phyloP scores from a whole-genome alignment of 2,113 vertebrate genomes.

The Gobiocypris rarus region DNA sequence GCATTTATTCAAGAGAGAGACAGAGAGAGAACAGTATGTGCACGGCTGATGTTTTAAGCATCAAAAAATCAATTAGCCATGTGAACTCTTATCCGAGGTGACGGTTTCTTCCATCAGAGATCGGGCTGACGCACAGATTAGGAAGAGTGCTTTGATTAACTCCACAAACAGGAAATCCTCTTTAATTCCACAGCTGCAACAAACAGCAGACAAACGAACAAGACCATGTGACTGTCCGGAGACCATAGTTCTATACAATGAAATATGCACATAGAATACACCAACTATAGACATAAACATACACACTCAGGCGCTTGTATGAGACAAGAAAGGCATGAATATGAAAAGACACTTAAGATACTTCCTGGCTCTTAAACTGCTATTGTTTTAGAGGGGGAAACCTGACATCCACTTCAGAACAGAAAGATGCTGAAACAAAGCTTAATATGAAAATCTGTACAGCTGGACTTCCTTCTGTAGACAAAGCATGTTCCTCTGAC shows the following conservation, averaged over 20 bases:
- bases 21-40: not conserved
- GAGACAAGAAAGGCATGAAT: not conserved
- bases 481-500: not conserved
- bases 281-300: not conserved
- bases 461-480: not conserved
- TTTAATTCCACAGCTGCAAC: conserved; percentile 23
- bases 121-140: not conserved
- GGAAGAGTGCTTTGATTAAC: conserved; percentile 16
- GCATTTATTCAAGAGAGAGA: not conserved
- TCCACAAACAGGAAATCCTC: conserved; percentile 13
- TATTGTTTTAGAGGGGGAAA: conserved; percentile 39
- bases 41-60: not conserved
- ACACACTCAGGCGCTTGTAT: not conserved
- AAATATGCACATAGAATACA: not conserved
- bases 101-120: conserved; percentile 6
- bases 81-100: not conserved
- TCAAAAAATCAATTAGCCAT: conserved; percentile 3
- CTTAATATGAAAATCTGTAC: not conserved
- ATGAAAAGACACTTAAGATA: not conserved
- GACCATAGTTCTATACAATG: not conserved
- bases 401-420: not conserved
- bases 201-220: not conserved
- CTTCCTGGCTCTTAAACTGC: conserved; percentile 27
- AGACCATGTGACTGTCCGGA: not conserved
- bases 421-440: conserved; percentile 19